phyloP scores from a whole-genome alignment of 2,888 invertebrate genomes.

The Apoderus coryli region DNA sequence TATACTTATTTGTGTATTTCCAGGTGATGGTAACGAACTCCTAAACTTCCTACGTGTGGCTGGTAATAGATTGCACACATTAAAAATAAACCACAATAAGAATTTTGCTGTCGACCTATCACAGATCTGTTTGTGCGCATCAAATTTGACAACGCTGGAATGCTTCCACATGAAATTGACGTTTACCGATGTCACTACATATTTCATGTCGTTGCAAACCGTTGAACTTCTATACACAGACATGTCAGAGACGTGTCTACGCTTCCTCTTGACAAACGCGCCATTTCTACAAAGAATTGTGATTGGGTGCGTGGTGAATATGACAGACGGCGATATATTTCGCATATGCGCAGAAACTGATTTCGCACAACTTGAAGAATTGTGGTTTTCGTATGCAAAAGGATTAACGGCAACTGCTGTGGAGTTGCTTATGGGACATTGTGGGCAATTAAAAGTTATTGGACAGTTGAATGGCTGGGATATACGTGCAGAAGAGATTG shows the following conservation, averaged over 20 bases:
- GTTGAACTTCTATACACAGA: conserved; percentile 54
- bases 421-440: conserved; percentile 50
- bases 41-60: conserved; percentile 38
- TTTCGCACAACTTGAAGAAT: conserved; percentile 46
- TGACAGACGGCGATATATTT: conserved; percentile 52
- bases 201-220: conserved; percentile 45
- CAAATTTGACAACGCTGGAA: conserved; percentile 45
- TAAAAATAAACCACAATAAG: conserved; percentile 26
- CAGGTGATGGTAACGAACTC: conserved; percentile 34
- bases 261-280: conserved; percentile 44
- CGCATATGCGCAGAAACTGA: conserved; percentile 50
- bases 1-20: no score
- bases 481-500: conserved; percentile 49
- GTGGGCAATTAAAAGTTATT: conserved; percentile 44
- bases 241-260: conserved; percentile 40
- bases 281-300: conserved; percentile 45
- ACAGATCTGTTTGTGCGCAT: conserved; percentile 24
- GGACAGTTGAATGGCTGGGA: conserved; percentile 57
- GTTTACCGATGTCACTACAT: conserved; percentile 39
- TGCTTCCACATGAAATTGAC: conserved; percentile 50
- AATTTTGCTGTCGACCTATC: conserved; percentile 25
- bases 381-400: conserved; percentile 55
- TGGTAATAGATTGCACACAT: conserved; percentile 22
- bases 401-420: conserved; percentile 46
- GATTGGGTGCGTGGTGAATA: conserved; percentile 48